Evolutionary conservation across 2,888 invertebrate genomes (phyloP).

Genomic region (Drosophila picticornis): DNA sequence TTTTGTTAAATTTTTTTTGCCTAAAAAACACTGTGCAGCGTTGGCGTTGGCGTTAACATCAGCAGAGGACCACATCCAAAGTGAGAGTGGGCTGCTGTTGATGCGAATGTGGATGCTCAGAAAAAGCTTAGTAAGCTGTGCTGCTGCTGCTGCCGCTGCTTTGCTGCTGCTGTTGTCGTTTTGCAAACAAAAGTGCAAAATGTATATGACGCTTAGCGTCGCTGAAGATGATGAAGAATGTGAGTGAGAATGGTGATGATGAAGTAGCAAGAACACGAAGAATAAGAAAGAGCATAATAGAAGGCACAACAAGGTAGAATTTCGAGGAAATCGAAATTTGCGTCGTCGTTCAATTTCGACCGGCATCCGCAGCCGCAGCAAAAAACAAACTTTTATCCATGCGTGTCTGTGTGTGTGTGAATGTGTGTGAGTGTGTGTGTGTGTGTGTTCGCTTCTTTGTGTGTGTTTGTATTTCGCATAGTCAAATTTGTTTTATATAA

Average conservation of each 20-base stretch:
- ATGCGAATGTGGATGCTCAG: conserved; percentile 66
- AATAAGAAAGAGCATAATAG: conserved; percentile 73
- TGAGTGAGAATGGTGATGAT: conserved; percentile 55
- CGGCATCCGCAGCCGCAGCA: conserved; percentile 59
- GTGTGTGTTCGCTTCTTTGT: conserved; percentile 7
- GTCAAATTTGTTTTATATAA: conserved; percentile 75
- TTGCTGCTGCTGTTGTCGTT: conserved; percentile 38
- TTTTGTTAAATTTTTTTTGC: conserved; percentile 1
- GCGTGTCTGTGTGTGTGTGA: conserved; percentile 37
- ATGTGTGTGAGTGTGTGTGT: conserved; percentile 27
- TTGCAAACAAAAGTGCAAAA: conserved; percentile 71
- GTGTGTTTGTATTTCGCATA: conserved; percentile 56
- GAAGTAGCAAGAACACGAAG: conserved; percentile 53
- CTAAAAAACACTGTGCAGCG: conserved; percentile 46
- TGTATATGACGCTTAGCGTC: conserved; percentile 47
- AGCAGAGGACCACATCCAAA: conserved; percentile 45
- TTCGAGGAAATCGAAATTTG: conserved; percentile 80
- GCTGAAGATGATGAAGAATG: conserved; percentile 47
- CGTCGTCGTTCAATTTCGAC: conserved; percentile 75
- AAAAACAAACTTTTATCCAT: conserved; percentile 58
- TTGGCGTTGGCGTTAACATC: conserved; percentile 43
- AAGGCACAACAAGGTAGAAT: conserved; percentile 74
- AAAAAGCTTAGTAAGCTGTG: conserved; percentile 77
- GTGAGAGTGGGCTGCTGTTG: conserved; percentile 59
- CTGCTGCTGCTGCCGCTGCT: conserved; percentile 43